Evolutionary conservation across 1,140 invertebrate species (phyloP), one percentile per base, ranked within the genome.

Genomic region (Drosophila aff.): DNA sequence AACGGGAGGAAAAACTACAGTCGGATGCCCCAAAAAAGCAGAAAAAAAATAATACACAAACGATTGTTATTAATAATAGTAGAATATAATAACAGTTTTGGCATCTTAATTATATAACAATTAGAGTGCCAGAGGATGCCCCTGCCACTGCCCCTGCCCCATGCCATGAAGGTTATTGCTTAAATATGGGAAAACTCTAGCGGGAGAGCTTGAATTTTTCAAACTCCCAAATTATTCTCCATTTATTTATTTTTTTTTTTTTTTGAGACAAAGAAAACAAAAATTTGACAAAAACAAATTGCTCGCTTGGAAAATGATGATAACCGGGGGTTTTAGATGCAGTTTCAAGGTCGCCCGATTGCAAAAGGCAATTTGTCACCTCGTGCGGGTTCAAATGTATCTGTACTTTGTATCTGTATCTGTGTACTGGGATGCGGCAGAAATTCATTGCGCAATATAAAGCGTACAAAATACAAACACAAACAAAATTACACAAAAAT

Each of bases 21-120:
- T 61, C 28, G 40, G 41, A 40, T 57, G 76, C 58, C 66, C 66
- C 47, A 49, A 80, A 68, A 36, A 36, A 36, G 11, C 3, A 13
- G 13, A 4, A 36, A 36, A 4, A 36, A 68, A 69, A 64, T 21
- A 40, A 67, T 21, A 61, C 52, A 66, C 52, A 18, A 76, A 66
- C 71, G 47, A 76, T 76, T 52, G 76, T 71, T 69, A 64, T 61
- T 61, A 86, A 86, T 85, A 82, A 84, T 81, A 73, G 79, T 81
- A 77, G 79, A 84, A 79, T 86, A 85, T 89, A 89, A 89, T 89
- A 89, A 90, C 82, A 84, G 78, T 82, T 79, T 82, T 79, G 63
- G 85, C 84, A 84, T 89, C 81, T 89, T 90, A 84, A 90, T 81
- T 89, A 89, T 79, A 90, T 81, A 81, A 89, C 78, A 89, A 89